Base-by-base conservation (phyloP, 2,113 vertebrate species). In the Forbesichthys agassizii region DNA sequence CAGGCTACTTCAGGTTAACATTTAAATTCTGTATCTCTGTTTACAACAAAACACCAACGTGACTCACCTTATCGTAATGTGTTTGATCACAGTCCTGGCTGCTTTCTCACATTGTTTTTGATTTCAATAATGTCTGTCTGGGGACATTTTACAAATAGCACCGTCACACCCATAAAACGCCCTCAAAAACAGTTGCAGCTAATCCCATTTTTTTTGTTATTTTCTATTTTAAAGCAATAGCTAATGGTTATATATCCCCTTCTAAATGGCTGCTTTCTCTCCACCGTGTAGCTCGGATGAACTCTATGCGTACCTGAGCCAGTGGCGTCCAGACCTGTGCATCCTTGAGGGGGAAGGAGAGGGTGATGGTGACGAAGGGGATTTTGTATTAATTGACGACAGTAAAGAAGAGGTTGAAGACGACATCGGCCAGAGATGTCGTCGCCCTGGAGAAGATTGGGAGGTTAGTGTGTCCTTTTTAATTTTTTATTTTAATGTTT, bases 301-400 rank as follows among this genome's bases (percentile, higher is more conserved):
- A 79, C 80, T 94, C 9, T 87, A 88, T 3, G 85, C 90, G 63
- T 93, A 78, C 78, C 78, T 90, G 61, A 87, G 72, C 51, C 85
- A 88, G 16, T 84, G 82, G 77, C 73, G 84, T 53, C 82, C 80
- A 12, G 87, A 88, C 54, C 65, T 88, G 66, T 86, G 81, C 62
- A 71, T 87, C 59, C 60, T 91, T n/a, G 88, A 92, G 68, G 89
- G 86, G 61, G 85, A 83, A 3, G 53, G 69, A 16, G 80, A 88
- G 49, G 84, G 46, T 2, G 89, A 88, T 20, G 69, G 55, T 0
- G 89, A 91, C 5, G 90, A 93, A 76, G 92, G 93, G 68, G 93
- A 91, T 74, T 93, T 94, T 78, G 93, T 94, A 68, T 84, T 94
- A n/a, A 82, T 93, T 10, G 88, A 91, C 63, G 89, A 90, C 20